Evolutionary conservation across 2,888 invertebrate genomes (phyloP).

Genomic region (Chalcis sispes): DNA sequence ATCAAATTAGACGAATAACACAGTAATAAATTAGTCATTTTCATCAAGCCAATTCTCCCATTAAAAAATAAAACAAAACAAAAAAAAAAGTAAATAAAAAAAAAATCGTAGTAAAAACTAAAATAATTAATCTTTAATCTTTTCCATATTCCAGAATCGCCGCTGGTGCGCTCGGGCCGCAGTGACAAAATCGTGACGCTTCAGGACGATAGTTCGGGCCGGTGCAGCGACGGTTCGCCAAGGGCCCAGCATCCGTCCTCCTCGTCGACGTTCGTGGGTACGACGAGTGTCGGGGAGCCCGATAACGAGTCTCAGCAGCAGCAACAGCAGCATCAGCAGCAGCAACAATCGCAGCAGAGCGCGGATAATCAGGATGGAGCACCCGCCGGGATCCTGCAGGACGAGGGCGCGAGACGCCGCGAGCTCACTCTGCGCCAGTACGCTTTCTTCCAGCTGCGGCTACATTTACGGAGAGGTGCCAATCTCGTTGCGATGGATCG

Average conservation of each 20-base stretch:
- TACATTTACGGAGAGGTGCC: slow-evolving; percentile 91
- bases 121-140: not conserved
- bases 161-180: slow-evolving; percentile 75
- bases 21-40: no score
- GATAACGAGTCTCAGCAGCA: not conserved
- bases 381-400: slow-evolving; percentile 69
- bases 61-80: no score
- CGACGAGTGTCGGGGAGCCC: slow-evolving; percentile 42
- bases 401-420: slow-evolving; percentile 83
- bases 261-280: slow-evolving; percentile 6
- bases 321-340: not conserved
- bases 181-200: slow-evolving; percentile 67
- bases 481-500: slow-evolving; percentile 96
- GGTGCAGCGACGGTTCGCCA: slow-evolving; percentile 71
- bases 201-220: slow-evolving; percentile 72
- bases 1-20: no score
- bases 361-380: not conserved
- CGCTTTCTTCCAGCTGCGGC: slow-evolving; percentile 93
- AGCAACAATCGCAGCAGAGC: not conserved
- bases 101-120: no score
- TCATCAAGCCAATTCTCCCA: no score
- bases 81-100: no score
- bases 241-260: slow-evolving; percentile 63
- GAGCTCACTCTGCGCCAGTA: slow-evolving; percentile 88
- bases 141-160: slow-evolving; percentile 77